Conservation (phyloP, 2,797 vertebrate genomes). For the Muscicapa comitata region DNA sequence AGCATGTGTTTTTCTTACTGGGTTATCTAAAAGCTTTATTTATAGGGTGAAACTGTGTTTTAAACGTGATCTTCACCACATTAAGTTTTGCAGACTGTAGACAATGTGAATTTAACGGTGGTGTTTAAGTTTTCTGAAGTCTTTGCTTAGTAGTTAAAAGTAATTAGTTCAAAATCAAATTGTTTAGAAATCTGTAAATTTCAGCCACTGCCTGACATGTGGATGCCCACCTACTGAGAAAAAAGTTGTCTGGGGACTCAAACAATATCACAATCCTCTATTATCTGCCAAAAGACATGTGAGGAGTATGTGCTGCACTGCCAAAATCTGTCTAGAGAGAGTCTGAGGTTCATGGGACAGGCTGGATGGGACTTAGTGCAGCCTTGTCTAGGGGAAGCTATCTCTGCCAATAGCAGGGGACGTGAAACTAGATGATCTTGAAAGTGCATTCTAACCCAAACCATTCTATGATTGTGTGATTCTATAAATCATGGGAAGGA, state of each 20-base stretch:
- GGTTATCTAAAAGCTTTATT: not conserved
- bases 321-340: not conserved
- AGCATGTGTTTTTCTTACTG: not conserved
- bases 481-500: not conserved
- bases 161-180: not conserved
- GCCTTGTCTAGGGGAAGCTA: not conserved
- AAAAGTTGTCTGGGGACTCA: not conserved
- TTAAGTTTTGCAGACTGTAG: not conserved
- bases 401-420: not conserved
- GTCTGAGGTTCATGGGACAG: not conserved
- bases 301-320: not conserved
- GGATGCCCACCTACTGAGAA: not conserved
- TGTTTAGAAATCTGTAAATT: not conserved
- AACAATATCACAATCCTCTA: not conserved
- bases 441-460: not conserved
- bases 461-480: not conserved
- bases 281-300: not conserved
- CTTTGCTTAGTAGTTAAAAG: not conserved
- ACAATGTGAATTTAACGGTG: not conserved
- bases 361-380: not conserved
- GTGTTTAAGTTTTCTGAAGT: not conserved
- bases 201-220: not conserved
- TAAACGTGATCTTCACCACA: not conserved
- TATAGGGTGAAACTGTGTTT: not conserved
- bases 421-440: not conserved